Percentiles rank a stretch among this genome's conserved stretches.
Conservation (phyloP, 2,797 vertebrate species). For the Anisognathus igniventris region DNA sequence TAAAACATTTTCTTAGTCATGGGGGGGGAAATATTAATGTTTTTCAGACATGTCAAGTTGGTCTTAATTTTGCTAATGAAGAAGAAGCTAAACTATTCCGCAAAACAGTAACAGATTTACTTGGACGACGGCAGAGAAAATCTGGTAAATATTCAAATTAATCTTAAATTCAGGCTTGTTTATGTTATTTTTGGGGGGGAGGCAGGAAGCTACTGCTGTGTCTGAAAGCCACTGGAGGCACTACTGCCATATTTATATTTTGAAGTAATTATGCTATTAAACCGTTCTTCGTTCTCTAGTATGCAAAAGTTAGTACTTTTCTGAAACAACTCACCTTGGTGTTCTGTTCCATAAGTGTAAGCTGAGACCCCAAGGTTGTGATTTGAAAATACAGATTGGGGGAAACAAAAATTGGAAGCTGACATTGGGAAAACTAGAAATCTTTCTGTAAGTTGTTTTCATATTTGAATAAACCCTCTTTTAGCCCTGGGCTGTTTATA, state of each 20-base stretch:
- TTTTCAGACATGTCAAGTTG: slow-evolving; percentile 89
- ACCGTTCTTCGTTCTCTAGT: neutral
- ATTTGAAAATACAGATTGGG: neutral
- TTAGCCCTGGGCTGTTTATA: slow-evolving; percentile 21
- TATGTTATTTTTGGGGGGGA: neutral
- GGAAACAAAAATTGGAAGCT: neutral
- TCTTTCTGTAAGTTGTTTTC: neutral
- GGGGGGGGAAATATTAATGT: slow-evolving; percentile 24
- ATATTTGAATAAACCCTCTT: neutral
- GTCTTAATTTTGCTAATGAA: slow-evolving; percentile 97
- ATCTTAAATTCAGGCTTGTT: slow-evolving; percentile 12
- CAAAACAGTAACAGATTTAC: slow-evolving; percentile 84
- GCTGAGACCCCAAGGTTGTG: neutral
- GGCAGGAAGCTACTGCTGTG: neutral
- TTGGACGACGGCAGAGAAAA: slow-evolving; percentile 89
- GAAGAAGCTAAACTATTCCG: slow-evolving; percentile 94
- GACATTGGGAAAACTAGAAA: neutral
- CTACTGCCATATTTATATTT: neutral
- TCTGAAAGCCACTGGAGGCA: neutral
- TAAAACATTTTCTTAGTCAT: slow-evolving; percentile 25
- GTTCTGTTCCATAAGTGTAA: neutral
- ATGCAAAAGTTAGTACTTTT: neutral
- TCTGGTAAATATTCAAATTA: slow-evolving; percentile 78
- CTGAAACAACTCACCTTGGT: neutral
- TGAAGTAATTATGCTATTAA: neutral